Percentiles rank a stretch among this genome's conserved stretches.
Evolutionary conservation across 2,888 invertebrate species (phyloP).

Genomic region (Beris chalybata): DNA sequence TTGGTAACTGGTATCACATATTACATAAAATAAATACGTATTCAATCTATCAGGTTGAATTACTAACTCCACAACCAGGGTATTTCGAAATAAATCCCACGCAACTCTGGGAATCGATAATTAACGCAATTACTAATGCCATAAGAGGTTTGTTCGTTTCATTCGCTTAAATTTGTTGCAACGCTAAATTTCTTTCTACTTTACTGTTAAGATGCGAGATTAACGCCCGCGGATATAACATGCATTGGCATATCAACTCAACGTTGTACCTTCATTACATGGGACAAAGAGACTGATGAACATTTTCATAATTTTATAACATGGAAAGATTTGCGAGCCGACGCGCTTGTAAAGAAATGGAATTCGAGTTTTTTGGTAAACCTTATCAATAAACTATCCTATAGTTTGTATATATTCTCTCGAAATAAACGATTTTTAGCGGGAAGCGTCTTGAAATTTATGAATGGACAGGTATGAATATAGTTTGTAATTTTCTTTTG

Average conservation of each 20-base stretch:
- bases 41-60: constrained; percentile 63
- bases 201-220: constrained; percentile 64
- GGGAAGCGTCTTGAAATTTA: constrained; percentile 81
- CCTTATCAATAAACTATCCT: constrained; percentile 57
- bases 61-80: constrained; percentile 77
- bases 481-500: constrained; percentile 14
- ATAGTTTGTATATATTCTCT: constrained; percentile 73
- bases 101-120: constrained; percentile 71
- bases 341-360: constrained; percentile 73
- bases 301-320: constrained; percentile 84
- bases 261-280: constrained; percentile 78
- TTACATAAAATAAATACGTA: too few relatives aligned
- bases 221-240: constrained; percentile 68
- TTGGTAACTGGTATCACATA: too few relatives aligned
- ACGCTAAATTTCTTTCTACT: constrained; percentile 12
- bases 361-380: constrained; percentile 74
- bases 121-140: constrained; percentile 69
- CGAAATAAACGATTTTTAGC: constrained; percentile 79
- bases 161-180: neutral
- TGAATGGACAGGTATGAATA: constrained; percentile 75
- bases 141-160: constrained; percentile 62
- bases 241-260: constrained; percentile 84
- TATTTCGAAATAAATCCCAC: constrained; percentile 89
- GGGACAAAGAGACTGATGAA: constrained; percentile 75
- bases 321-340: constrained; percentile 86